phyloP scores from a whole-genome alignment of 2,888 invertebrate species.

The Euzophera pinguis region DNA sequence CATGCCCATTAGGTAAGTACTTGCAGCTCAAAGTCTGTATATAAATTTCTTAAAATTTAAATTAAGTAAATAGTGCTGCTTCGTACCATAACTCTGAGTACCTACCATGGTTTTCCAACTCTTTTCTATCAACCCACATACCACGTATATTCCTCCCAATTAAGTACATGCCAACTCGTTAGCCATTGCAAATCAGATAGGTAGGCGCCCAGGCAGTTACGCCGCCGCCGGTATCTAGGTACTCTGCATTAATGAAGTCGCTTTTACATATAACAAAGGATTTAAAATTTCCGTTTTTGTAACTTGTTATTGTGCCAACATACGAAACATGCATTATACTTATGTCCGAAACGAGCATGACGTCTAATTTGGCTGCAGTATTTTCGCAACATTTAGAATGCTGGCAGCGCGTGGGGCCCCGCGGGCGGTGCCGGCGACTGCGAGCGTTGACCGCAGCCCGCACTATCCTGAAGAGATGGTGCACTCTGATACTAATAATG shows the following conservation, averaged over 20 bases:
- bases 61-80: too few relatives aligned
- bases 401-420: slow-evolving; percentile 48
- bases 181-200: slow-evolving; percentile 7
- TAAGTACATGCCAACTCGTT: not conserved
- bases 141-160: not conserved
- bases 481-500: slow-evolving; percentile 8
- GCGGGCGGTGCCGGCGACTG: slow-evolving; percentile 36
- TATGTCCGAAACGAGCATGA: slow-evolving; percentile 38
- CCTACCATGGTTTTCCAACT: too few relatives aligned
- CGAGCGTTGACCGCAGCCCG: slow-evolving; percentile 62
- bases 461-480: slow-evolving; percentile 19
- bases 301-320: slow-evolving; percentile 1
- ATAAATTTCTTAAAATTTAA: too few relatives aligned
- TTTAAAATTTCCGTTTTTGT: slow-evolving; percentile 15
- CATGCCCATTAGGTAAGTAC: too few relatives aligned
- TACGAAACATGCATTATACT: slow-evolving; percentile 15
- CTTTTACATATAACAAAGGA: slow-evolving; percentile 21
- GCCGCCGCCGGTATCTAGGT: not conserved
- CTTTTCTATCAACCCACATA: too few relatives aligned
- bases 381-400: slow-evolving; percentile 47
- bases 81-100: too few relatives aligned
- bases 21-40: too few relatives aligned
- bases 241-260: not conserved
- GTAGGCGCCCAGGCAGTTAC: not conserved
- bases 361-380: slow-evolving; percentile 49